Percentiles rank a stretch among this genome's conserved stretches.
Evolutionary conservation across 64 coral and sea anemone genomes (phyloP).

Genomic region (Porites lutea): DNA sequence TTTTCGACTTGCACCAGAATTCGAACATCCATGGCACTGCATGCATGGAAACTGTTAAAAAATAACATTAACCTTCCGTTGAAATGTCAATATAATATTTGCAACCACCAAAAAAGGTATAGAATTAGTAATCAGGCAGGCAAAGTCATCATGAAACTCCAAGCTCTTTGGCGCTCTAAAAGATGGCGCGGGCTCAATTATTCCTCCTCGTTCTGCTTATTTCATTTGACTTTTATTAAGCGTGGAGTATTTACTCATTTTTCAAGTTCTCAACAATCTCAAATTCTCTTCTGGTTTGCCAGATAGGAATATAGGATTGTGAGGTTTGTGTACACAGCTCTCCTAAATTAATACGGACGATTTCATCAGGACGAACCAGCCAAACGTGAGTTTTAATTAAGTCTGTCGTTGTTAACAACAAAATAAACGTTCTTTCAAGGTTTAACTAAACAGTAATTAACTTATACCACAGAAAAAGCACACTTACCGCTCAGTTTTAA

Average conservation of each 20-base stretch:
- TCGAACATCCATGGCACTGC: too few species aligned
- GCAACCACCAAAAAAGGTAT: too few species aligned
- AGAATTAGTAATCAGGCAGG: too few species aligned
- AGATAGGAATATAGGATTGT: background rate
- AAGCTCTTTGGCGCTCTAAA: too few species aligned
- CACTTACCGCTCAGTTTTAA: slow-evolving; percentile 2
- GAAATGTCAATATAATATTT: too few species aligned
- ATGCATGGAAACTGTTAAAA: too few species aligned
- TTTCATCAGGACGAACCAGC: background rate
- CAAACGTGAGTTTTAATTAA: background rate
- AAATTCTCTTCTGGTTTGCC: background rate
- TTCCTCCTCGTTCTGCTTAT: too few species aligned
- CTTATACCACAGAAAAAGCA: background rate
- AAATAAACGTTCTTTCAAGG: background rate
- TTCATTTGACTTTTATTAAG: background rate
- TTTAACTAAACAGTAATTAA: slow-evolving; percentile 7
- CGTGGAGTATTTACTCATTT: background rate
- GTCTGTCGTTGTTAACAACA: background rate
- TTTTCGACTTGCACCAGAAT: background rate
- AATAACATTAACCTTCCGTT: too few species aligned
- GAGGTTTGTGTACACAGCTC: background rate
- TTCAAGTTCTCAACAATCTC: background rate
- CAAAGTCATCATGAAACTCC: too few species aligned
- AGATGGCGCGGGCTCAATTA: background rate
- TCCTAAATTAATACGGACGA: background rate